Evolutionary conservation across 2,888 invertebrate genomes (phyloP).

Genomic region (Dendrolimus houi): DNA sequence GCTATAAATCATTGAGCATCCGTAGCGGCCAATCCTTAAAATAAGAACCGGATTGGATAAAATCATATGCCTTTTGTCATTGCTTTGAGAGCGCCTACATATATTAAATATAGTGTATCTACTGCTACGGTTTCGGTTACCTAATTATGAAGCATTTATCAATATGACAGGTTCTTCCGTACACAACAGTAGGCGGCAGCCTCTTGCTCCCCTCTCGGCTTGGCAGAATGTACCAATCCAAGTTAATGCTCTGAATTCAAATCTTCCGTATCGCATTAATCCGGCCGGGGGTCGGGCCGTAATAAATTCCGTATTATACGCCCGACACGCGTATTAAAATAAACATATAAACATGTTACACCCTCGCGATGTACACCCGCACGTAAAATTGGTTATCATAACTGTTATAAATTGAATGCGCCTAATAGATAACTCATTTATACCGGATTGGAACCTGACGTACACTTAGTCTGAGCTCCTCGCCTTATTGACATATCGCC

Average conservation of each 20-base stretch:
- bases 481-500: no score
- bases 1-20: constrained; percentile 69
- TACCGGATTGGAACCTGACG: no score
- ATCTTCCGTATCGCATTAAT: constrained; percentile 76
- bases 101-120: no score
- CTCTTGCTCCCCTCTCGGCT: constrained; percentile 8
- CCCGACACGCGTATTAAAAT: constrained; percentile 77
- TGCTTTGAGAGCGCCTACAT: not conserved
- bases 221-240: constrained; percentile 58
- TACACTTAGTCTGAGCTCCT: no score
- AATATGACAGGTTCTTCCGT: constrained; percentile 12
- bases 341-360: constrained; percentile 75
- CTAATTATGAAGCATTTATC: constrained; percentile 35
- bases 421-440: no score
- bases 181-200: constrained; percentile 5
- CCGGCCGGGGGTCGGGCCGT: constrained; percentile 65
- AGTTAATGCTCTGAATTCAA: constrained; percentile 73
- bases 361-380: constrained; percentile 50
- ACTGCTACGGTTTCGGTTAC: not conserved
- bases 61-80: constrained; percentile 18
- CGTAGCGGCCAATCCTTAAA: constrained; percentile 56
- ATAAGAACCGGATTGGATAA: constrained; percentile 53
- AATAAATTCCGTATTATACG: constrained; percentile 76
- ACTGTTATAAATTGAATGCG: not conserved
- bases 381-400: constrained; percentile 17